phyloP scores from a whole-genome alignment of 2,113 vertebrate species.

The Microtus richardsoni region DNA sequence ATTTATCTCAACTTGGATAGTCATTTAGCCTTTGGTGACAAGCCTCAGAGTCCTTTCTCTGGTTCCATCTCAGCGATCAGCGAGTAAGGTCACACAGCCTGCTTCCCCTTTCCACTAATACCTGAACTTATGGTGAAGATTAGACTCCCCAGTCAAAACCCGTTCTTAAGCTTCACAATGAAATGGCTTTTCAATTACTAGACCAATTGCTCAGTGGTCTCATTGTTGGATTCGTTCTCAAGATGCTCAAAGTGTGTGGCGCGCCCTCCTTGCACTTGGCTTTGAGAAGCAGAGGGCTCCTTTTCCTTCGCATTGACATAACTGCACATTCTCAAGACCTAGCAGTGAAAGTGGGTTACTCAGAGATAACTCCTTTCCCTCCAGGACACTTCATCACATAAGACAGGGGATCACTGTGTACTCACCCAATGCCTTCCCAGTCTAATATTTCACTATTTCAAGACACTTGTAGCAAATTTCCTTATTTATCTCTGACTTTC shows the following conservation, averaged over 20 bases:
- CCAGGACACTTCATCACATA: constrained; percentile 13
- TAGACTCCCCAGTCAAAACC: neutral
- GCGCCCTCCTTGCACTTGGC: neutral
- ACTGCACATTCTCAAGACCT: neutral
- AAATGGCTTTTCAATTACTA: neutral
- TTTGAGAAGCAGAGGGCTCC: neutral
- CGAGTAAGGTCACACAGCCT: neutral
- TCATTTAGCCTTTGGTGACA: neutral
- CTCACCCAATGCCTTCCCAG: constrained; percentile 44
- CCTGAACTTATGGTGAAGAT: neutral
- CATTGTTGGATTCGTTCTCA: neutral
- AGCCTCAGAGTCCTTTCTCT: neutral
- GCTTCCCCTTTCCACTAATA: neutral
- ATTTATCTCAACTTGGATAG: neutral
- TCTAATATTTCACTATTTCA: constrained; percentile 71
- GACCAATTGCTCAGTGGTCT: neutral
- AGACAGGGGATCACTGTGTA: constrained; percentile 68
- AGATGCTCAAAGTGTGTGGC: neutral
- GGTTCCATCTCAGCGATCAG: neutral
- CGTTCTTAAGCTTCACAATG: neutral
- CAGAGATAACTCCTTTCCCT: neutral
- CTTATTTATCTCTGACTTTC: constrained; percentile 77
- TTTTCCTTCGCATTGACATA: neutral
- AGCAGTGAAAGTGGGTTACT: constrained; percentile 27
- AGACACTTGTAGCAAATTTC: constrained; percentile 67